phyloP scores from a whole-genome alignment of 1,140 invertebrate species.

The Ylistrum balloti region DNA sequence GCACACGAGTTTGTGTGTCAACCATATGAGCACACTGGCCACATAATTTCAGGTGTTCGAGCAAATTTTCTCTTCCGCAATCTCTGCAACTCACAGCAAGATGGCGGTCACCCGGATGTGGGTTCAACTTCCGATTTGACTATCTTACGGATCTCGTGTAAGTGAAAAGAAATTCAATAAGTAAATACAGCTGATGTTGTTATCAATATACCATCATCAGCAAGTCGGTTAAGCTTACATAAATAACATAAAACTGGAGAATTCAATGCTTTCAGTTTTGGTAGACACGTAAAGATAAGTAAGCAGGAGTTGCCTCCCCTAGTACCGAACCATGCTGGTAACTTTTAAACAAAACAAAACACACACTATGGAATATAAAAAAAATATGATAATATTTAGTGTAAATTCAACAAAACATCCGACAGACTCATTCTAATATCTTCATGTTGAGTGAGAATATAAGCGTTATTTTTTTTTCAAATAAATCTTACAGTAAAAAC shows the following conservation, averaged over 20 bases:
- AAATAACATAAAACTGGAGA: no score
- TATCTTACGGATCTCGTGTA: neutral
- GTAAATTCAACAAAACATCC: no score
- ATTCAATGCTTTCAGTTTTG: neutral
- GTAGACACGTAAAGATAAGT: neutral
- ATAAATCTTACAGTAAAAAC: no score
- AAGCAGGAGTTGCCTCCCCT: neutral
- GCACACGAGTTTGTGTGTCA: neutral
- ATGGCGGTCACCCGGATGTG: conserved; percentile 42
- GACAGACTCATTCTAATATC: no score
- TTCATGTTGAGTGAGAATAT: no score
- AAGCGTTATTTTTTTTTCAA: no score
- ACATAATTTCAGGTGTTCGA: neutral
- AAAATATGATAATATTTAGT: no score
- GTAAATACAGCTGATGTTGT: neutral
- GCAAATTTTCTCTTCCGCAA: conserved; percentile 54
- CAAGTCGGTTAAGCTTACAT: no score
- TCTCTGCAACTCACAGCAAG: conserved; percentile 43
- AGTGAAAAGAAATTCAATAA: neutral
- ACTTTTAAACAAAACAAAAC: no score
- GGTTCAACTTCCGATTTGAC: conserved; percentile 26
- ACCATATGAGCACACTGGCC: neutral
- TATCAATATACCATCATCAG: neutral
- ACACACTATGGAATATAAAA: no score
- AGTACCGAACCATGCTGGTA: no score